Base-by-base conservation (phyloP, 1,140 invertebrate genomes). In the Leptoteleia sp. region DNA sequence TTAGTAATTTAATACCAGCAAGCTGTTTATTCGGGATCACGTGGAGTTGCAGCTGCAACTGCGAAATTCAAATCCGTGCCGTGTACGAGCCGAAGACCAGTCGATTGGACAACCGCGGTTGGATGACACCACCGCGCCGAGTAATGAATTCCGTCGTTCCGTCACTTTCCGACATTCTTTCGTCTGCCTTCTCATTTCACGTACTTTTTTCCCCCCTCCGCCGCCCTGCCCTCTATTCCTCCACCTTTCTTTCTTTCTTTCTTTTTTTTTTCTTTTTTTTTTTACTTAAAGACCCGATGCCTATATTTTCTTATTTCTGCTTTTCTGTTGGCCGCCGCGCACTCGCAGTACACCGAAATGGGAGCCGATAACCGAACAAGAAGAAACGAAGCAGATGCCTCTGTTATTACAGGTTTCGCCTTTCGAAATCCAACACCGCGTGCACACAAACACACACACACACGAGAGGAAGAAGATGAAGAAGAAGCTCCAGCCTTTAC, bases 381-480 rank as follows among this genome's bases (percentile, higher is more conserved):
- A 78, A 81, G 73, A 83, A 80, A 78, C 77, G 72, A 71, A 81
- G 82, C 83, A 83, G 83, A 84, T 82, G 82, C 79, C 79, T 83
- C 77, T 84, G 83, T 83, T 84, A 83, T 84, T 84, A 82, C 82
- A 83, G 83, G 82, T 83, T 83, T 84, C 81, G 76, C 55, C 82
- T 84, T 84, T 82, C 83, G 83, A 82, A 83, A 84, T 78, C 29
- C 75, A 76, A 84, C 81, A 83, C 83, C 80, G 65, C 40, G 29
- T 16, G 22, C 43, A 77, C 61, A 70, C 65, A 52, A 55, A 55
- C 57, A 29, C 22, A 50, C 50, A 27, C 29, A n/a, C n/a, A n/a
- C n/a, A n/a, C n/a, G n/a, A n/a, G n/a, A n/a, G n/a, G n/a, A n/a
- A n/a, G n/a, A n/a, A n/a, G n/a, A n/a, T 42, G 5, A 5, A 22